Evolutionary conservation across 2,113 vertebrate species (phyloP), one percentile per base, ranked within the genome.

Genomic region (Trematocara variabile): DNA sequence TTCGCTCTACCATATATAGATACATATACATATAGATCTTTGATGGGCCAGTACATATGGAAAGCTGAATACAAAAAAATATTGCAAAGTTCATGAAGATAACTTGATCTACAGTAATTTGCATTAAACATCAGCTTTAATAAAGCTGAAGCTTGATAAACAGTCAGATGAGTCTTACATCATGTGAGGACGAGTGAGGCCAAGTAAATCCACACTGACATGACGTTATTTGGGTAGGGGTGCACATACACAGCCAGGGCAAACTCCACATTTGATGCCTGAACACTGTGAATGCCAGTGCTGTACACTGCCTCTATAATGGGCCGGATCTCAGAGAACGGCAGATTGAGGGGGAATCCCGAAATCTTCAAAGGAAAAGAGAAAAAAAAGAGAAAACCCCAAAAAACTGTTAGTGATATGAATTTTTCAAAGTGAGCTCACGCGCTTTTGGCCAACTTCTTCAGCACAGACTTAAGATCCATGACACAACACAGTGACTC

Each of bases 151-250:
- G 48, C 11, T 25, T 18, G 14, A 53, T 81, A n/a, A 28, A n/a
- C 22, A 73, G n/a, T 68, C n/a, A 41, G 68, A 22, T 7, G 25
- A 68, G 34, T 68, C 16, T 48, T 25, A 4, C 34, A 2, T 93
- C 82, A 94, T 37, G 95, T 96, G 10, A 97, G 96, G 55, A 97
- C 87, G 3, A 99, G 97, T 5, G 99, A 99, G 68, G 99, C 98
- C 82, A 99, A 94, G 48, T 99, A 99, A 86, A 99, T 96, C 99
- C 99, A 99, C 12, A 98, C 96, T 1, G 98, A 99, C 50, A 98
- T 94, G 65, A 99, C 96, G 0, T 97, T 97, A 63, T 96, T 97
- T 13, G 99, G 98, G 70, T 99, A 99, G 3, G 98, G 97, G 41
- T 99, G 98, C 78, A 99, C 80, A 2, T 99, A 97, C 3, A 98